phyloP scores from a whole-genome alignment of 2,113 vertebrate genomes.

The Oreochromis aureus region DNA sequence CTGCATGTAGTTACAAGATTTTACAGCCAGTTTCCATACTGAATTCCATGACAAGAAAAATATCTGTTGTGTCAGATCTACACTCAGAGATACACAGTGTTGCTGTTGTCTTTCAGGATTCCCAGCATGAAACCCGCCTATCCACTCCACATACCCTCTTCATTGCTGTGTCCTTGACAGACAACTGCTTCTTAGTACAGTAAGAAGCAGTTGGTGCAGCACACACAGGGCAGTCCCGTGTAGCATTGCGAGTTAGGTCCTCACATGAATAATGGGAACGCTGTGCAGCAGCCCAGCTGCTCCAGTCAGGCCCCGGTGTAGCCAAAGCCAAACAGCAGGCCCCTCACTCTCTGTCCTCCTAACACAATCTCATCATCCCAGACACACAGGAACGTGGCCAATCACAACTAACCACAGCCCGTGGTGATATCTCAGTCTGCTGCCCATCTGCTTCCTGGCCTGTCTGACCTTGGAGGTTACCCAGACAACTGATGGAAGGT shows the following conservation, averaged over 20 bases:
- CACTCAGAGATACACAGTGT: background rate
- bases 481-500: background rate
- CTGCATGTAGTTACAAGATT: too few relatives aligned
- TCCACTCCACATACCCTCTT: background rate
- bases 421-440: conserved; percentile 13
- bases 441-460: conserved; percentile 60
- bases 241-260: background rate
- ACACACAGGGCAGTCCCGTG: background rate
- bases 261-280: conserved; percentile 40
- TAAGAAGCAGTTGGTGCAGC: conserved; percentile 40
- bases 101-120: background rate
- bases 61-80: background rate
- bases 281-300: conserved; percentile 47
- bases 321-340: conserved; percentile 30
- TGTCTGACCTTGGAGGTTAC: conserved; percentile 39
- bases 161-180: conserved; percentile 1
- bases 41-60: background rate
- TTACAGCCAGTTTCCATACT: background rate
- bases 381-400: conserved; percentile 12
- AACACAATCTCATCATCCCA: conserved; percentile 21
- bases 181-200: background rate
- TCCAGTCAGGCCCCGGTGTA: background rate
- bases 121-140: background rate
- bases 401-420: background rate
- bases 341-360: conserved; percentile 11